Base-by-base conservation (phyloP, 2,888 invertebrate species). In the Caenorhabditis sp. region DNA sequence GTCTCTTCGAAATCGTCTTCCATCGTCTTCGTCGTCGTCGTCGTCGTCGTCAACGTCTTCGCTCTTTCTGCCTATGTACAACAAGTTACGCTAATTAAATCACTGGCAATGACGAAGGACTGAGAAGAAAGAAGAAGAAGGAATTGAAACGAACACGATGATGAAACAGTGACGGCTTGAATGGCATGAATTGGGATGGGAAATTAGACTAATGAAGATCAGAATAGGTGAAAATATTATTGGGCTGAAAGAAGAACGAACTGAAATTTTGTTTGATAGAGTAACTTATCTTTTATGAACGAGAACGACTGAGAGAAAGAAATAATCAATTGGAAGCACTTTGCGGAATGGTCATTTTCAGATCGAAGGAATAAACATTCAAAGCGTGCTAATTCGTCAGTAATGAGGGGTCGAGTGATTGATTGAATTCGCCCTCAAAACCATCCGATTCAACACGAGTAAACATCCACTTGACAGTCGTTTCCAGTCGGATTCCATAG, bases 21-120 rank as follows among this genome's bases (percentile, higher is more conserved):
- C n/a, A n/a, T n/a, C n/a, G n/a, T n/a, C n/a, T 3, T 62, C 61
- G 41, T 50, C 59, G 46, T 22, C n/a, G n/a, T 32, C 59, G 48
- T 62, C 41, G 17, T 41, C 27, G 15, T 26, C 27, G 8, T 56
- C 41, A n/a, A n/a, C n/a, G n/a, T n/a, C n/a, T n/a, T 56, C 11
- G 9, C 35, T 53, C 20, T 37, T 20, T 39, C n/a, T n/a, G n/a
- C 50, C 30, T 56, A 17, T 35, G 41, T 68, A 68, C 68, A 68
- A 68, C 68, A 68, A 68, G 68, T 68, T 68, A 68, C 58, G 68
- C 68, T 68, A 68, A 68, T 68, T 52, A 68, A 68, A 68, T 68
- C 68, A 68, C 59, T 50, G 58, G 43, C 27, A 41, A 15, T 15
- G 59, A 48, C 46, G 52, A 26, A 41, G 53, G 53, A 26, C 32